Evolutionary conservation across 2,113 vertebrate species (phyloP), one percentile per base, ranked within the genome.

Genomic region (Aepyceros melampus): DNA sequence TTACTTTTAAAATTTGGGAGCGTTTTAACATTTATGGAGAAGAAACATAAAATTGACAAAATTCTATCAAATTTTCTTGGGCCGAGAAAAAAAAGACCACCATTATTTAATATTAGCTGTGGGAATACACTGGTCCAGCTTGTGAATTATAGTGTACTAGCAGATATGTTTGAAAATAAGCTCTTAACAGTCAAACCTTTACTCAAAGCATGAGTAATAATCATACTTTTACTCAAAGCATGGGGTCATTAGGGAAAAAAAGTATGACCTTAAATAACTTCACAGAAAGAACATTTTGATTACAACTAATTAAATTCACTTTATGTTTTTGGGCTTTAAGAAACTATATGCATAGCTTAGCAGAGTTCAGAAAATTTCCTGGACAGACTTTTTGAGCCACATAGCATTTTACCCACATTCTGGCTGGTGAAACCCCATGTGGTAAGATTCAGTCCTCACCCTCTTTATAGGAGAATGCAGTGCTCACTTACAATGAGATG

Each of bases 361-460:
- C 6, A 83, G 51, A 71, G 33, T 60, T 89, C 43, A 91, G 90
- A 90, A 56, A 95, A 76, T 96, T 98, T 91, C 89, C 88, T 62
- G 74, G 53, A 94, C 67, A 67, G 51, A 79, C 1, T 88, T 45
- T 7, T 87, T 93, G 58, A 90, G 47, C 58, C 84, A 89, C 90
- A 82, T 49, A 76, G 79, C 67, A 60, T 91, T 89, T 85, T 40
- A 36, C 19, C 56, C 15, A 79, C 1, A 6, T 55, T 12, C 55
- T 81, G 40, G 25, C 71, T 94, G 71, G 25, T 93, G 33, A 92
- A 84, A 56, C 84, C 71, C 36, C 83, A 60, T 14, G 36, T 21
- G 13, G 87, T 81, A 53, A 51, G 74, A 78, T 31, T 90, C 82
- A 40, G 74, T 67, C 53, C 74, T 76, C 81, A 96, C 90, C 85